Evolutionary conservation across 2,797 vertebrate genomes (phyloP), one percentile per base, ranked within the genome.

Genomic region (Gymnopithys bicolor): DNA sequence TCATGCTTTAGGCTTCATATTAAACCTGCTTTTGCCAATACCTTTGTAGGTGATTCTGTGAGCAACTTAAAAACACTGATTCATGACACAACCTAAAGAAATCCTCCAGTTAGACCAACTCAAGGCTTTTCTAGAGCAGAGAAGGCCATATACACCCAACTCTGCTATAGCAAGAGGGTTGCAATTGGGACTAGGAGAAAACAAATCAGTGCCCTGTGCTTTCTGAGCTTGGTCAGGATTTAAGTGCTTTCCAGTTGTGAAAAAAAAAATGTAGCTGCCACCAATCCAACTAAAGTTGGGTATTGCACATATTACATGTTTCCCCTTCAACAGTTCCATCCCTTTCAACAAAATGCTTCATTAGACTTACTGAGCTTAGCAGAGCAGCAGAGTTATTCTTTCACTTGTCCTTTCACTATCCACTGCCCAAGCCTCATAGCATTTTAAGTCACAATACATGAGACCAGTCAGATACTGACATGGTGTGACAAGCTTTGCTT

Each of bases 401-500:
- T 87, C 74, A 70, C 52, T 66, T 83, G 81, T 92, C 78, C 84
- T 74, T 87, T 96, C 66, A 60, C 11, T 18, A 96, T 43, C 39
- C 9, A 63, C 14, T 1, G 41, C 70, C 33, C 33, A 1, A 90
- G 58, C 37, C 69, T 91, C 23, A 19, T 59, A 92, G 46, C 9
- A 0, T 90, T 96, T 89, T 91, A 77, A 95, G 92, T 95, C 88
- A 80, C 56, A 63, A 60, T 59, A 92, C 74, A 71, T 52, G 92
- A 97, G 84, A 85, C 75, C 84, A 96, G 90, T 82, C 78, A 64
- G 90, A 88, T 33, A 83, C 35, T 89, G 89, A 93, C 90, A 68
- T 30, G 74, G 68, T 88, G 92, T 94, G 95, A 94, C 89, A 86
- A 78, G 71, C 43, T 86, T 73, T 83, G 48, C 81, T 94, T 93